Percentiles rank a stretch among this genome's conserved stretches.
These are phyloP conservation scores for Vulpes lagopus DNA, from an alignment of 2,113 vertebrate species.

Conservation along the genomic window DNA sequence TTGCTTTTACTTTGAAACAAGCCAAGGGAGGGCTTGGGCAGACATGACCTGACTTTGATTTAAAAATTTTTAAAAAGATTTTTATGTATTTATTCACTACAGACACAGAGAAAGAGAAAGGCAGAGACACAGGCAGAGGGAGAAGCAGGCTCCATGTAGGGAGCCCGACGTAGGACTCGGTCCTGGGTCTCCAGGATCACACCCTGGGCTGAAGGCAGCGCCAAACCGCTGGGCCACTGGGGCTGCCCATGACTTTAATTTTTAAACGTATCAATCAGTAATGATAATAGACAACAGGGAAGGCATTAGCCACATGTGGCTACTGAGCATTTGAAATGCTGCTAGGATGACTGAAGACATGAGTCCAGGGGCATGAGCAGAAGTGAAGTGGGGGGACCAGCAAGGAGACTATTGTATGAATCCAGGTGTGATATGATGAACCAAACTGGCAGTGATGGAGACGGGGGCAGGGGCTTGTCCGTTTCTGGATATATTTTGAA, in stretches of 20 bases:
- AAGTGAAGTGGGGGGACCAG: neutral
- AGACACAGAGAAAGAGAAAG: too few relatives aligned
- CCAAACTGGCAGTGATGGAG: neutral
- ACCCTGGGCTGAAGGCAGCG: too few relatives aligned
- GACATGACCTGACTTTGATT: neutral
- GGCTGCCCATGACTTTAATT: too few relatives aligned
- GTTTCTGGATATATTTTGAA: neutral
- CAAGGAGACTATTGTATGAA: neutral
- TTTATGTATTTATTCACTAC: too few relatives aligned
- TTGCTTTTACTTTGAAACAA: neutral
- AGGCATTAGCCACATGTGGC: neutral
- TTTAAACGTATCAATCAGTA: neutral
- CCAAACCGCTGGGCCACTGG: too few relatives aligned
- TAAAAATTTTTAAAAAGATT: too few relatives aligned
- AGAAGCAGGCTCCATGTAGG: too few relatives aligned
- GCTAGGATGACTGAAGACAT: neutral
- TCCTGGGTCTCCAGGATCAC: too few relatives aligned
- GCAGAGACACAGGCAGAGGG: too few relatives aligned
- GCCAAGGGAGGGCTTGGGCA: neutral
- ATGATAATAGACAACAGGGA: neutral
- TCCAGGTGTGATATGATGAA: neutral
- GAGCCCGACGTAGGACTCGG: too few relatives aligned
- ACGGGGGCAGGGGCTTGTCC: neutral
- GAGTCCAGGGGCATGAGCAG: neutral
- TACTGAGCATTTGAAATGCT: neutral